phyloP scores from a whole-genome alignment of 2,797 vertebrate genomes.

The Pogoniulus pusillus region DNA sequence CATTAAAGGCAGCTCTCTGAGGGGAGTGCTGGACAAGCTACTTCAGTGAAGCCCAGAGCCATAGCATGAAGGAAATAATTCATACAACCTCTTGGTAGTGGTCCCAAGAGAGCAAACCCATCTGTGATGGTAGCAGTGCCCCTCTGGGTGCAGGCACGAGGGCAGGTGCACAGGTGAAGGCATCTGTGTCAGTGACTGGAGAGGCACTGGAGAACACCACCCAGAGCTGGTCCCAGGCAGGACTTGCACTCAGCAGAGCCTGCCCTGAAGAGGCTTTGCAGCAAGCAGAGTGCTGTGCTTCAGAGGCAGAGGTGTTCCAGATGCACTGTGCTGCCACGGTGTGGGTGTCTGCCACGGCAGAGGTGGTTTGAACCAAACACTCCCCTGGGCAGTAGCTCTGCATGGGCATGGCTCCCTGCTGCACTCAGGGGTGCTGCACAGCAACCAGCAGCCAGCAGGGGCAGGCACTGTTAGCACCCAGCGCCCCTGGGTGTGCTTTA shows the following conservation, averaged over 20 bases:
- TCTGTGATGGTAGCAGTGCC: not conserved
- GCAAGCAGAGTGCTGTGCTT: not conserved
- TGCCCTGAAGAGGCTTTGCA: not conserved
- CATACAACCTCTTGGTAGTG: not conserved
- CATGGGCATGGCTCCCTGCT: conserved; percentile 65
- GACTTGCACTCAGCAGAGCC: not conserved
- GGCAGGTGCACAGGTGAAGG: not conserved
- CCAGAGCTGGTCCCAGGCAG: conserved; percentile 11
- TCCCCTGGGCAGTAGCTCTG: conserved; percentile 67
- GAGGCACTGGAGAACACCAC: not conserved
- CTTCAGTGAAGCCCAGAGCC: not conserved
- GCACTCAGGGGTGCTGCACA: conserved; percentile 61
- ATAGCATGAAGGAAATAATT: not conserved
- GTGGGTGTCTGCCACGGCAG: conserved; percentile 26
- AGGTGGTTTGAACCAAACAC: not conserved
- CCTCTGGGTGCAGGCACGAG: not conserved
- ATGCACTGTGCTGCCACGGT: not conserved
- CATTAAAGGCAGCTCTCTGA: not conserved
- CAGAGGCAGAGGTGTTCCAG: conserved; percentile 31
- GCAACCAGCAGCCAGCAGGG: conserved; percentile 42
- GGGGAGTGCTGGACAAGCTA: not conserved
- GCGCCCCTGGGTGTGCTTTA: conserved; percentile 20
- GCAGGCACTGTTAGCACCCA: conserved; percentile 50
- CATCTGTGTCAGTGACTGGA: not conserved
- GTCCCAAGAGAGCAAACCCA: not conserved